A percentile compares a stretch with the other conserved stretches of the same genome.
Evolutionary conservation across 2,797 vertebrate genomes (phyloP).

Genomic region (Uromys caudimaculatus): DNA sequence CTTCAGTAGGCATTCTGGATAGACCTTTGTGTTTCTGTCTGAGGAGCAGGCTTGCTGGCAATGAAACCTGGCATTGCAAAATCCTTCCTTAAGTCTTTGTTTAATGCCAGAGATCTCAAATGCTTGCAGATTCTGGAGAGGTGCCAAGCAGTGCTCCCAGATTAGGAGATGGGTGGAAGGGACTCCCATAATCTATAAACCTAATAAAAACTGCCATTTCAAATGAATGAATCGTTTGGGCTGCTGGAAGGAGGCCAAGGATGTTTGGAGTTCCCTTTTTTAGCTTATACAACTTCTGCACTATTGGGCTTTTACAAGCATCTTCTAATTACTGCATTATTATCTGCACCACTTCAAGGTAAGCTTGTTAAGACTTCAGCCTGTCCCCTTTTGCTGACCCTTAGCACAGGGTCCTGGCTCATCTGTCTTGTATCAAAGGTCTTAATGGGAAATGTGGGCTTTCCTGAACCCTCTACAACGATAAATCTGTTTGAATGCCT

Average conservation of each 20-base stretch:
- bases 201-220: slow-evolving; percentile 70
- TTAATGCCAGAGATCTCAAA: slow-evolving; percentile 81
- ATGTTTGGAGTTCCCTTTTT: slow-evolving; percentile 68
- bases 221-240: slow-evolving; percentile 70
- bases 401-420: background rate
- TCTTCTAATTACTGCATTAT: slow-evolving; percentile 35
- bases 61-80: slow-evolving; percentile 69
- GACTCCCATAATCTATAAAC: slow-evolving; percentile 70
- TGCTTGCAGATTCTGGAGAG: slow-evolving; percentile 75
- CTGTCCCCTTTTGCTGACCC: slow-evolving; percentile 35
- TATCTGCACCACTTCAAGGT: slow-evolving; percentile 48
- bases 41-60: slow-evolving; percentile 69
- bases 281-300: slow-evolving; percentile 55
- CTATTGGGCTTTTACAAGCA: slow-evolving; percentile 42
- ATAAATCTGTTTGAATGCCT: slow-evolving; percentile 1
- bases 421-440: slow-evolving; percentile 48
- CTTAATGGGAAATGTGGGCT: background rate
- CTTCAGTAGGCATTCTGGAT: slow-evolving; percentile 49
- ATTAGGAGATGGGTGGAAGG: slow-evolving; percentile 71
- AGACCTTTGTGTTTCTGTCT: slow-evolving; percentile 75
- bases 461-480: slow-evolving; percentile 1
- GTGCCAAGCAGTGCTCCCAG: slow-evolving; percentile 68
- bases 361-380: slow-evolving; percentile 23
- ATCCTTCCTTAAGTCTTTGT: slow-evolving; percentile 80
- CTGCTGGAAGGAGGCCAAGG: slow-evolving; percentile 67